Evolutionary conservation across 2,797 vertebrate species (phyloP).

Genomic region (Notoglanidium macrostoma): DNA sequence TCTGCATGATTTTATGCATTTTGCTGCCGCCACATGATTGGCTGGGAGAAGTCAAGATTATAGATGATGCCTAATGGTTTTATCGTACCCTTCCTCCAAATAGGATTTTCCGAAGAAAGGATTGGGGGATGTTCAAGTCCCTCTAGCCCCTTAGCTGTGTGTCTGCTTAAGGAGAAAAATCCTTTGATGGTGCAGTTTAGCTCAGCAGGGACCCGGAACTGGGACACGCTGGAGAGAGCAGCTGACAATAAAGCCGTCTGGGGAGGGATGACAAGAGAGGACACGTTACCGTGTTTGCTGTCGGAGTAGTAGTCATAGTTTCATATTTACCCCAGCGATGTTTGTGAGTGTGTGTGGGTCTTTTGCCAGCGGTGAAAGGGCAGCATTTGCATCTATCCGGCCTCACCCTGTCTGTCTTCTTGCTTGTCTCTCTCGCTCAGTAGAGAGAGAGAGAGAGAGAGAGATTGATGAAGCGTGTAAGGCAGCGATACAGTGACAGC

Average conservation of each 20-base stretch:
- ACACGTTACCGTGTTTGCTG: slow-evolving; percentile 45
- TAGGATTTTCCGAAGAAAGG: slow-evolving; percentile 17
- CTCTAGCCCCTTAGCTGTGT: slow-evolving; percentile 31
- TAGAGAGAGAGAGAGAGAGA: slow-evolving; percentile 9
- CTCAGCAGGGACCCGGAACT: slow-evolving; percentile 60
- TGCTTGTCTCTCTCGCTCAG: slow-evolving; percentile 33
- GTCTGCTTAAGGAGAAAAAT: slow-evolving; percentile 49
- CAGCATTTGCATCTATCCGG: slow-evolving; percentile 61
- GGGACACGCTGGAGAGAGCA: slow-evolving; percentile 45
- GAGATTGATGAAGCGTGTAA: neutral
- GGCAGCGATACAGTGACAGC: neutral
- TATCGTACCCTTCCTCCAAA: neutral
- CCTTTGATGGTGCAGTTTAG: slow-evolving; percentile 63
- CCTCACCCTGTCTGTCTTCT: slow-evolving; percentile 48
- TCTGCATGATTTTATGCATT: neutral
- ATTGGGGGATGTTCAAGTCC: slow-evolving; percentile 15
- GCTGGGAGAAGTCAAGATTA: neutral
- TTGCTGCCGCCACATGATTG: neutral
- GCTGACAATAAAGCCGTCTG: slow-evolving; percentile 43
- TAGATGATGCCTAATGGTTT: neutral
- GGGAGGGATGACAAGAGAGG: slow-evolving; percentile 24
- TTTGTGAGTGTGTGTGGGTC: slow-evolving; percentile 43
- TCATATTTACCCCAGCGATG: slow-evolving; percentile 33
- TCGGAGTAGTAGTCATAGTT: slow-evolving; percentile 20
- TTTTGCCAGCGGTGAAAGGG: slow-evolving; percentile 60